phyloP scores from a whole-genome alignment of 2,888 invertebrate species.

The Myathropa florea region DNA sequence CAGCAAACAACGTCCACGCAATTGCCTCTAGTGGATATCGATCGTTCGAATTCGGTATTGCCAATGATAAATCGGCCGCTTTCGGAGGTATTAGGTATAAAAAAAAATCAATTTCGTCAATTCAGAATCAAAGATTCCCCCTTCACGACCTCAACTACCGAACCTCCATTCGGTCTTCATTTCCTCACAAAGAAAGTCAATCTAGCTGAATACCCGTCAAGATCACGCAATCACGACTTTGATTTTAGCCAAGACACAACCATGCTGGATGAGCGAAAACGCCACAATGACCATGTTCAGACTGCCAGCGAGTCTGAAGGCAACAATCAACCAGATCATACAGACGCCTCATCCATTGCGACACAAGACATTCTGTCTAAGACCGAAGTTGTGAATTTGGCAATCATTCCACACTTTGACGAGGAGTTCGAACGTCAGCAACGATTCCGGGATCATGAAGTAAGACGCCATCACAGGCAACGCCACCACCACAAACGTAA shows the following conservation, averaged over 20 bases:
- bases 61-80: conserved; percentile 81
- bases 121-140: conserved; percentile 79
- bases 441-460: conserved; percentile 76
- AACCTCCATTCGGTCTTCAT: conserved; percentile 73
- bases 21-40: conserved; percentile 61
- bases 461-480: conserved; percentile 77
- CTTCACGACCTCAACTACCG: conserved; percentile 73
- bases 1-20: conserved; percentile 68
- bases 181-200: conserved; percentile 78
- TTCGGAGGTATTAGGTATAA: conserved; percentile 80
- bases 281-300: conserved; percentile 74
- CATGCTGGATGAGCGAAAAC: conserved; percentile 78
- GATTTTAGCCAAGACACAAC: conserved; percentile 79
- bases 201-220: conserved; percentile 78
- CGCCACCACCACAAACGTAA: conserved; percentile 78
- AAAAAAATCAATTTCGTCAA: conserved; percentile 80
- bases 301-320: conserved; percentile 56
- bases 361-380: conserved; percentile 79
- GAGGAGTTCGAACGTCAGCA: conserved; percentile 79
- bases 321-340: conserved; percentile 71
- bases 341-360: conserved; percentile 75
- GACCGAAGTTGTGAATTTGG: conserved; percentile 80
- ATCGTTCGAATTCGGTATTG: conserved; percentile 76
- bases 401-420: conserved; percentile 80
- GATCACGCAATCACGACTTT: conserved; percentile 77